These are phyloP conservation scores for Manduca sexta DNA, from an alignment of 1,140 invertebrate species.

Conservation along the genomic window DNA sequence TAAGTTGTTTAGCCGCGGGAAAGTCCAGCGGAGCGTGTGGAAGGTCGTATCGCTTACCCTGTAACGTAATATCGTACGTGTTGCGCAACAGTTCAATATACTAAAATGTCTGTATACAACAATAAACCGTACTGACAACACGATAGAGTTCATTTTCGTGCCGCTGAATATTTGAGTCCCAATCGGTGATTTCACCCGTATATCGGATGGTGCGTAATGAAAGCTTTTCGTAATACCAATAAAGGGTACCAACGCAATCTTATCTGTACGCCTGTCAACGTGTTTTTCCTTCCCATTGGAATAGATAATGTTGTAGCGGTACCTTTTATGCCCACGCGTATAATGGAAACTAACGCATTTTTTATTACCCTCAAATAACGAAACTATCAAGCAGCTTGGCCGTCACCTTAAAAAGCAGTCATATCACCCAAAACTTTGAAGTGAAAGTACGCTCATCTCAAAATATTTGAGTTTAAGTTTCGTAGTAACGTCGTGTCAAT, in stretches of 20 bases:
- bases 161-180: neutral
- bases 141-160: slow-evolving; percentile 20
- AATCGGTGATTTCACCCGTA: slow-evolving; percentile 21
- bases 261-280: slow-evolving; percentile 21
- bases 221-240: slow-evolving; percentile 42
- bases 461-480: too few relatives aligned
- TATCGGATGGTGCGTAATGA: slow-evolving; percentile 32
- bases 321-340: neutral
- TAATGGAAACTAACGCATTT: too few relatives aligned
- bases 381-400: too few relatives aligned
- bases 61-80: slow-evolving; percentile 51
- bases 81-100: slow-evolving; percentile 48
- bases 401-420: too few relatives aligned
- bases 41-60: slow-evolving; percentile 61
- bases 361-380: too few relatives aligned
- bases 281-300: slow-evolving; percentile 12
- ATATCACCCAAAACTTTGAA: too few relatives aligned
- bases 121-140: slow-evolving; percentile 14
- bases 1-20: slow-evolving; percentile 41
- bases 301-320: slow-evolving; percentile 9
- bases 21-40: slow-evolving; percentile 49
- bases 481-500: too few relatives aligned
- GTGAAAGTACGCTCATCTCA: too few relatives aligned
- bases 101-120: neutral
- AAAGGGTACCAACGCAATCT: slow-evolving; percentile 27